These are phyloP conservation scores for Miltochrista miniata DNA, from an alignment of 2,888 invertebrate species.

Conservation along the genomic window DNA sequence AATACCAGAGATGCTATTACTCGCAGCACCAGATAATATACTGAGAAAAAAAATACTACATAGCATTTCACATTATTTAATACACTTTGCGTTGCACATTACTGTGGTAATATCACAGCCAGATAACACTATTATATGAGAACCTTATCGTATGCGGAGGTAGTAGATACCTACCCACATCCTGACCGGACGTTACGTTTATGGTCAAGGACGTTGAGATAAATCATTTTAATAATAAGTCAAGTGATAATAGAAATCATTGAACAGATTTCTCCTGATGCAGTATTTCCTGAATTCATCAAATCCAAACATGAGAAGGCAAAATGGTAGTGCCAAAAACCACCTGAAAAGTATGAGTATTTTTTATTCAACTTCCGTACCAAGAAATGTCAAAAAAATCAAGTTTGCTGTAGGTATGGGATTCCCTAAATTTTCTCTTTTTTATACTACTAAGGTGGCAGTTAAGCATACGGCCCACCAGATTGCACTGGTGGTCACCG, in stretches of 20 bases:
- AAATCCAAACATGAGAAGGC: slow-evolving; percentile 86
- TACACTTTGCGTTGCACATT: background rate
- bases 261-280: slow-evolving; percentile 75
- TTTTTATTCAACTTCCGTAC: too few relatives aligned
- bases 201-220: slow-evolving; percentile 3
- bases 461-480: too few relatives aligned
- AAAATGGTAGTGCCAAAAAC: slow-evolving; percentile 89
- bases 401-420: too few relatives aligned
- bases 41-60: too few relatives aligned
- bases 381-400: too few relatives aligned
- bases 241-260: slow-evolving; percentile 68
- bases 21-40: too few relatives aligned
- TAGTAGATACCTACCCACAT: background rate
- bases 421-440: background rate
- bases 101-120: background rate
- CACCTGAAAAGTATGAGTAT: slow-evolving; percentile 79
- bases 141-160: slow-evolving; percentile 18
- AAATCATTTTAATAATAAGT: slow-evolving; percentile 56
- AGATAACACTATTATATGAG: background rate
- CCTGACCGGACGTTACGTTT: background rate
- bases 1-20: too few relatives aligned
- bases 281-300: slow-evolving; percentile 89
- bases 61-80: too few relatives aligned
- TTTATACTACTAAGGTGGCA: too few relatives aligned
- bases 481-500: too few relatives aligned